These are phyloP conservation scores for Leptura quadrifasciata DNA, from an alignment of 2,888 invertebrate genomes.

Conservation along the genomic window DNA sequence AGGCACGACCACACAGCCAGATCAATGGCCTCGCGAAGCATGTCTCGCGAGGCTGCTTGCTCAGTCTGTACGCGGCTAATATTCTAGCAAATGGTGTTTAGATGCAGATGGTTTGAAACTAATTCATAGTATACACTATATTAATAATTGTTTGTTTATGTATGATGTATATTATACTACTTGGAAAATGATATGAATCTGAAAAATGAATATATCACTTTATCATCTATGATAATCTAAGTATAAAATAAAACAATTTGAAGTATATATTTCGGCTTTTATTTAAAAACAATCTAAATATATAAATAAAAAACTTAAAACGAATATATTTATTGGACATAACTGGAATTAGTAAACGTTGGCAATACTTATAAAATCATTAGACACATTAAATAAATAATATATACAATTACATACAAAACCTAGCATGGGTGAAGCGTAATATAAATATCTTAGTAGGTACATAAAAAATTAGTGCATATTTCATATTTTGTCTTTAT, in stretches of 20 bases:
- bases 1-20: no score
- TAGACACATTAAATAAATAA: conserved; percentile 26
- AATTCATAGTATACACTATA: no score
- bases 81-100: no score
- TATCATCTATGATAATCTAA: not conserved
- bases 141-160: not conserved
- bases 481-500: no score
- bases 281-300: conserved; percentile 10
- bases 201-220: not conserved
- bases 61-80: no score
- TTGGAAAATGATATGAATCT: not conserved
- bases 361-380: conserved; percentile 4
- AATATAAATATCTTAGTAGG: not conserved
- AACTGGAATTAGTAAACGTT: not conserved
- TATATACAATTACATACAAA: conserved; percentile 30
- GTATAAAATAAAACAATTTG: conserved; percentile 15
- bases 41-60: no score
- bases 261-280: not conserved
- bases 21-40: no score
- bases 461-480: no score
- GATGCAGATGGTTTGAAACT: no score
- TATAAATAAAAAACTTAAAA: not conserved
- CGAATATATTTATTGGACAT: not conserved
- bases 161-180: not conserved
- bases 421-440: not conserved